Conservation (phyloP, 2,797 vertebrate genomes). For the Myripristis jacobus region DNA sequence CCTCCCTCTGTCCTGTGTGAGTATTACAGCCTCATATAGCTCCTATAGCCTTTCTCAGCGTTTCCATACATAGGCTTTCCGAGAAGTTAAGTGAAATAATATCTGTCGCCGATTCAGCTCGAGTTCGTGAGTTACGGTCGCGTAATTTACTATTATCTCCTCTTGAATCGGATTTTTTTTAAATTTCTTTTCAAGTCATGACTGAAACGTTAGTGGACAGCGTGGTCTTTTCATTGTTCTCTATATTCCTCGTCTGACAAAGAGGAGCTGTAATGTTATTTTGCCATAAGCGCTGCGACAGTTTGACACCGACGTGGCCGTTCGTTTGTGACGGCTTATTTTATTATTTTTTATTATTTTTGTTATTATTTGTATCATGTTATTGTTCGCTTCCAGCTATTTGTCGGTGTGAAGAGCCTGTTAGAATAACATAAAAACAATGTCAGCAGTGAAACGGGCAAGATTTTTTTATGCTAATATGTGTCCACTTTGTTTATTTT, state of each 20-base stretch:
- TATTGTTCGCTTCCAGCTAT: slow-evolving; percentile 1
- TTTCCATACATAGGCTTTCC: not conserved
- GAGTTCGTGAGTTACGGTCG: not conserved
- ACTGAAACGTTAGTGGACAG: slow-evolving; percentile 62
- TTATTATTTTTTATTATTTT: not conserved
- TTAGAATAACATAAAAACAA: slow-evolving; percentile 12
- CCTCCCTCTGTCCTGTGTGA: slow-evolving; percentile 78
- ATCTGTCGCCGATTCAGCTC: not conserved
- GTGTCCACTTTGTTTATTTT: slow-evolving; percentile 5
- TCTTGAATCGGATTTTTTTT: not conserved
- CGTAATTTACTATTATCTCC: not conserved
- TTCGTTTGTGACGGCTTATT: not conserved
- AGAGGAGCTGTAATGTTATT: slow-evolving; percentile 37
- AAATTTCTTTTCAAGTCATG: slow-evolving; percentile 57
- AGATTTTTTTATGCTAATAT: not conserved
- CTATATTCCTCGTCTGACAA: slow-evolving; percentile 62
- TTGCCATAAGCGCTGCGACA: slow-evolving; percentile 24
- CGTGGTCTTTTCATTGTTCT: slow-evolving; percentile 80
- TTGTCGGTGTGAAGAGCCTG: not conserved
- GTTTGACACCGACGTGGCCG: slow-evolving; percentile 13
- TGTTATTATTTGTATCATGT: not conserved
- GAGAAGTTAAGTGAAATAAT: slow-evolving; percentile 28
- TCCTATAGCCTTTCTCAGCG: not conserved
- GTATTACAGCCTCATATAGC: slow-evolving; percentile 54
- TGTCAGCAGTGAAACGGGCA: too few relatives aligned